Percentiles rank a stretch among this genome's conserved stretches.
Conservation (phyloP, 1,140 invertebrate genomes). For the Bilobella aurantiaca region DNA sequence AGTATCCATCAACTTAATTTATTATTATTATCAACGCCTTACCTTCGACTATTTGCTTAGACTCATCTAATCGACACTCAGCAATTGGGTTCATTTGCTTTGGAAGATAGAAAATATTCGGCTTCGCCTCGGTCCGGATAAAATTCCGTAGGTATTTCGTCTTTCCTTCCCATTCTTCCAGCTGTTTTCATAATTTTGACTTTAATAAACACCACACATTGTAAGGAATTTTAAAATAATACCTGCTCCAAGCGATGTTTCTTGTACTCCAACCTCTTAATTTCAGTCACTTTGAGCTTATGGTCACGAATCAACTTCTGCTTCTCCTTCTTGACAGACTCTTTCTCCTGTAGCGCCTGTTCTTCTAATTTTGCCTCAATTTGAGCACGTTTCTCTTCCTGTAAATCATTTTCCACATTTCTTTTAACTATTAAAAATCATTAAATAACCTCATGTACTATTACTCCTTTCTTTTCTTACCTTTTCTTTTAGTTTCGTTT, state of each 20-base stretch:
- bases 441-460: not conserved
- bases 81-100: conserved; percentile 54
- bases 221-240: conserved; percentile 20
- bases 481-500: conserved; percentile 67
- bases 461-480: too few species aligned
- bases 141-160: conserved; percentile 67
- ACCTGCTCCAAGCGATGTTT: conserved; percentile 76
- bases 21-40: conserved; percentile 22
- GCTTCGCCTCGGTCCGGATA: conserved; percentile 76
- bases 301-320: conserved; percentile 73
- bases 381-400: conserved; percentile 72
- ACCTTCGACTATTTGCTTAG: conserved; percentile 51
- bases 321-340: conserved; percentile 69
- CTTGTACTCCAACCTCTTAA: conserved; percentile 80
- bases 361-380: conserved; percentile 90
- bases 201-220: not conserved
- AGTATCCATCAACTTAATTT: conserved; percentile 1
- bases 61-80: conserved; percentile 47
- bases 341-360: conserved; percentile 73
- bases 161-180: conserved; percentile 71
- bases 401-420: conserved; percentile 5
- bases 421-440: conserved; percentile 9
- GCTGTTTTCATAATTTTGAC: conserved; percentile 40
- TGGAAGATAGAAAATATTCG: conserved; percentile 77
- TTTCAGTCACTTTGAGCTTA: conserved; percentile 76